phyloP scores from a whole-genome alignment of 2,113 vertebrate genomes.

The Psittacus erithacus region DNA sequence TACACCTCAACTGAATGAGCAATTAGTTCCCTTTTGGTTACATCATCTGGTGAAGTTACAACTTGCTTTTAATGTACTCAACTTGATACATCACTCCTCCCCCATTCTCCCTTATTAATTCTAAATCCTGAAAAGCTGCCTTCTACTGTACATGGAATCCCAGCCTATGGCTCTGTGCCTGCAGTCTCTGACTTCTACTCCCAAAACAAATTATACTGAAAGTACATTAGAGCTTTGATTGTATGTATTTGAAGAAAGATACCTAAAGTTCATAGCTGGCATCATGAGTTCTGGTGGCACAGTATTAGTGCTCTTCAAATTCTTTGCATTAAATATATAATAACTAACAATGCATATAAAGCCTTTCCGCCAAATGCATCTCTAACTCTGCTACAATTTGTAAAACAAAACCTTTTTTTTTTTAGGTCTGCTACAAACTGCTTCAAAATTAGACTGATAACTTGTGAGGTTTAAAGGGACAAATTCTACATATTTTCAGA shows the following conservation, averaged over 20 bases:
- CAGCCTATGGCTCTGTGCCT: neutral
- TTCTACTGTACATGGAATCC: neutral
- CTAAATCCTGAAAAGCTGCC: neutral
- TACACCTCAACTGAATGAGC: neutral
- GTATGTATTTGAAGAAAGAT: neutral
- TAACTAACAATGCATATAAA: neutral
- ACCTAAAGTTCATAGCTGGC: neutral
- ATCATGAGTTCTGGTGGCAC: neutral
- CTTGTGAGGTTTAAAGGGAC: neutral
- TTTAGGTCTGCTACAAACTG: neutral
- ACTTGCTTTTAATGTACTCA: neutral
- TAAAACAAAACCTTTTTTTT: neutral
- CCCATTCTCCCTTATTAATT: neutral
- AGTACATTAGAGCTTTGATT: neutral
- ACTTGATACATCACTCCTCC: neutral
- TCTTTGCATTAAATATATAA: neutral
- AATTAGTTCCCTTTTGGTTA: neutral
- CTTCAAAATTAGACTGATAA: neutral
- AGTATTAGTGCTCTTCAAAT: neutral
- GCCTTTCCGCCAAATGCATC: neutral
- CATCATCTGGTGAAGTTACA: neutral
- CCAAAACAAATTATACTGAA: neutral
- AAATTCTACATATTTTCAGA: neutral
- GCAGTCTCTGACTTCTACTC: neutral
- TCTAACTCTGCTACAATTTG: neutral